Evolutionary conservation across 2,888 invertebrate genomes (phyloP), one percentile per base, ranked within the genome.

Genomic region (Heliconius aoede): DNA sequence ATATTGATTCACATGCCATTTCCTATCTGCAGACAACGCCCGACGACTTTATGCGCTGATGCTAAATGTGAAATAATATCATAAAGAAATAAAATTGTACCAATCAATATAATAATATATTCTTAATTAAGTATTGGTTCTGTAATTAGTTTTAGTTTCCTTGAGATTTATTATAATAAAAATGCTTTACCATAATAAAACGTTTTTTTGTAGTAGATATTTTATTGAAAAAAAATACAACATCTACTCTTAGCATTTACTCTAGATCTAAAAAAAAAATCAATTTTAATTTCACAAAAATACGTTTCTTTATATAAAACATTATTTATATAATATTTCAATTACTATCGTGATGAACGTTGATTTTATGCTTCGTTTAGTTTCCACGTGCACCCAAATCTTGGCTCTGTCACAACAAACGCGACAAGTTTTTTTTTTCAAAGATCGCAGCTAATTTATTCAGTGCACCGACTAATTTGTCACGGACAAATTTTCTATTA

Each of bases 1-100:
- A 91, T 92, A 93, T 92, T 90, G 91, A 91, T 89, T 91, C 88
- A 85, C 85, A 89, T 88, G 88, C 87, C 83, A 87, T 88, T 90
- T 88, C 86, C 87, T 89, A 90, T 88, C 88, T 86, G 85, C 85
- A 87, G 87, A 90, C 89, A 89, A 86, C 85, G 84, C 84, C 82
- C 83, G 85, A 85, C 86, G 87, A 86, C 86, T 90, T 90, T 89
- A 90, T 90, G 81, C 77, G 76, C 80, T 80, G 76, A 82, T 79
- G 81, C 80, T 84, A 82, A 83, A 81, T 78, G 80, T 79, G 81
- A 81, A 83, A 83, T 84, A 82, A 83, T 81, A 80, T 81, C 81
- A 81, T 85, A 83, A 84, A 85, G 76, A 79, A 79, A 84, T 84
- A 83, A 84, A 84, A 83, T 79, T 80, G 71, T 82, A 76, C 78